Evolutionary conservation across 2,797 vertebrate genomes (phyloP).

Genomic region (Acipenser oxyrinchus): DNA sequence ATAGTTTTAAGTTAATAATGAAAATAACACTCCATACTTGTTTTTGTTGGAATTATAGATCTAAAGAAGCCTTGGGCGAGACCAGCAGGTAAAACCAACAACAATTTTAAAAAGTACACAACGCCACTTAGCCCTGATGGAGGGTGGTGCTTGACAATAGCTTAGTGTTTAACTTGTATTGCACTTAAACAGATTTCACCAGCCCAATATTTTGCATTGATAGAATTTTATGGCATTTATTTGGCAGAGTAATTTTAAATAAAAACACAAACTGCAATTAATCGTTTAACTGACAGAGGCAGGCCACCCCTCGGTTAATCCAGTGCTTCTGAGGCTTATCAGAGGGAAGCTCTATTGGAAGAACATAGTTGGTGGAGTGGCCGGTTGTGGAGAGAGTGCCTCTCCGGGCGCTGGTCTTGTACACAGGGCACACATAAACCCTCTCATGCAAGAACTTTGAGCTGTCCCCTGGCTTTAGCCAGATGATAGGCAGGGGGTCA

Average conservation of each 20-base stretch:
- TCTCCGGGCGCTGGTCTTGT: constrained; percentile 84
- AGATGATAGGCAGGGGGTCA: constrained; percentile 80
- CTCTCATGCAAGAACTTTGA: constrained; percentile 59
- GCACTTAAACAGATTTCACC: too few relatives aligned
- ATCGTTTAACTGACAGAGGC: constrained; percentile 83
- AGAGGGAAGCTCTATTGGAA: constrained; percentile 80
- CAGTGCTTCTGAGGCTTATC: constrained; percentile 80
- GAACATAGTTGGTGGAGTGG: constrained; percentile 88
- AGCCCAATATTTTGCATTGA: too few relatives aligned
- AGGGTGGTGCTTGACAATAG: too few relatives aligned
- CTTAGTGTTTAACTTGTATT: neutral
- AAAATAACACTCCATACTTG: too few relatives aligned
- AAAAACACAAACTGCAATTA: constrained; percentile 33
- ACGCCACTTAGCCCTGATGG: too few relatives aligned
- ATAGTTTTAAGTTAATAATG: too few relatives aligned
- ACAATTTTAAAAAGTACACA: neutral
- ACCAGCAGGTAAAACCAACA: constrained; percentile 13
- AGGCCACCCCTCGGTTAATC: constrained; percentile 86
- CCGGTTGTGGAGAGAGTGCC: constrained; percentile 85
- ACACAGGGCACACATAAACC: constrained; percentile 78
- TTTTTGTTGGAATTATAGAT: too few relatives aligned
- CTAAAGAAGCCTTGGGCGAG: constrained; percentile 27
- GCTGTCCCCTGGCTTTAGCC: constrained; percentile 79
- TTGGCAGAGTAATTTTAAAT: too few relatives aligned
- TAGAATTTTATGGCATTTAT: too few relatives aligned